Percentiles rank a stretch among this genome's conserved stretches.
Conservation (phyloP, 2,797 vertebrate species). For the Enteromius afrohamiltoni region DNA sequence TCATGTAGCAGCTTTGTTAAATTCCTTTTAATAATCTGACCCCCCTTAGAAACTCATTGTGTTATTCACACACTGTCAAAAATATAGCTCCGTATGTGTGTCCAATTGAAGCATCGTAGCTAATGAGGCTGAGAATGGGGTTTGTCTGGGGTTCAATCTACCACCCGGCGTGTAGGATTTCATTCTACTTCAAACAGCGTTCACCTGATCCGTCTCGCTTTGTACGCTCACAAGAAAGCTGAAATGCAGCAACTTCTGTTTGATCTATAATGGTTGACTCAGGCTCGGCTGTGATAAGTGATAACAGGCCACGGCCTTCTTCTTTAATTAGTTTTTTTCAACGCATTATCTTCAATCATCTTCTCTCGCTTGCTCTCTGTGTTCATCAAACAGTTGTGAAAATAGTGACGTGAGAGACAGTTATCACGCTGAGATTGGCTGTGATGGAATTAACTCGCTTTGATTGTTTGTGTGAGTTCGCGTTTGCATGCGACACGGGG, state of each 20-base stretch:
- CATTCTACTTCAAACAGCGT: slow-evolving; percentile 37
- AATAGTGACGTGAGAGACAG: slow-evolving; percentile 27
- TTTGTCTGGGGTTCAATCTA: slow-evolving; percentile 39
- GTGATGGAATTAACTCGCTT: slow-evolving; percentile 34
- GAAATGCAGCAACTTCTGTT: slow-evolving; percentile 48
- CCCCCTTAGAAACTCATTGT: slow-evolving; percentile 4
- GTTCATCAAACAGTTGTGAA: slow-evolving; percentile 18
- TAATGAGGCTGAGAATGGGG: slow-evolving; percentile 40
- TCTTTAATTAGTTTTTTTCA: slow-evolving; percentile 42
- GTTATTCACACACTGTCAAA: slow-evolving; percentile 28
- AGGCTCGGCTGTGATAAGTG: slow-evolving; percentile 32
- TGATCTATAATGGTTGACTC: slow-evolving; percentile 57
- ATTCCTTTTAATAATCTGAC: background rate
- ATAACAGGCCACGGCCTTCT: slow-evolving; percentile 32
- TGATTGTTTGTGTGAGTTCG: slow-evolving; percentile 29
- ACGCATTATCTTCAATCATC: slow-evolving; percentile 39
- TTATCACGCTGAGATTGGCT: slow-evolving; percentile 5
- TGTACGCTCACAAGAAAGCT: slow-evolving; percentile 29
- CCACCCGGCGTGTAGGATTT: slow-evolving; percentile 18
- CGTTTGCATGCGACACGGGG: background rate
- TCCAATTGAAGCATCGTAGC: slow-evolving; percentile 25
- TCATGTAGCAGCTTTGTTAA: slow-evolving; percentile 5
- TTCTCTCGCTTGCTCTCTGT: slow-evolving; percentile 25
- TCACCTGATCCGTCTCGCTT: slow-evolving; percentile 34
- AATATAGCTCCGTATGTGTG: background rate